Conservation (phyloP, 1,140 invertebrate genomes). For the Caenorhabditis tropicalis region DNA sequence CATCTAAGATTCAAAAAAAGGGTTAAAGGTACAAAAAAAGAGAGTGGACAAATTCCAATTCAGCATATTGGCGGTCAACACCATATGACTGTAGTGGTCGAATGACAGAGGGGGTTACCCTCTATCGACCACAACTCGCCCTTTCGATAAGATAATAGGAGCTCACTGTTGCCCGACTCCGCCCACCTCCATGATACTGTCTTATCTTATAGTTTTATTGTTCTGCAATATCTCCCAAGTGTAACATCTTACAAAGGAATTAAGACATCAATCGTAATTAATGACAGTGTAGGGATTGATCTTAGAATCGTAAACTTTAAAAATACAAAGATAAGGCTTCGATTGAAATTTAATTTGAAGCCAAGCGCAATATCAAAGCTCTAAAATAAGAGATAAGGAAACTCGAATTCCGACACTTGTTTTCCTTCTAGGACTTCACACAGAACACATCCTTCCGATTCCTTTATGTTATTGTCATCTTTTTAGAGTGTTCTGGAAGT, state of each 20-base stretch:
- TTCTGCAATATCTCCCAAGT: neutral
- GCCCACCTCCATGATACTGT: neutral
- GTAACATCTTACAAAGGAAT: neutral
- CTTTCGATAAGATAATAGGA: neutral
- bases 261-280: neutral
- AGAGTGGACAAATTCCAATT: neutral
- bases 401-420: neutral
- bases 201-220: neutral
- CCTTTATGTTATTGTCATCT: neutral
- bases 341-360: slow-evolving; percentile 28
- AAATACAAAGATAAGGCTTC: neutral
- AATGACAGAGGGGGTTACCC: neutral
- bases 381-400: neutral
- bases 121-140: neutral
- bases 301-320: neutral
- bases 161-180: slow-evolving; percentile 31
- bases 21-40: neutral
- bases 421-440: neutral
- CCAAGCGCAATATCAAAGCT: slow-evolving; percentile 13
- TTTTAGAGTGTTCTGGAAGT: neutral
- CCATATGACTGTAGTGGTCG: slow-evolving; percentile 14
- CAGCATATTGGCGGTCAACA: neutral
- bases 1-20: neutral
- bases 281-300: neutral
- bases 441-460: neutral